These are phyloP conservation scores for Callospermophilus lateralis DNA, from an alignment of 2,113 vertebrate species.

Conservation along the genomic window DNA sequence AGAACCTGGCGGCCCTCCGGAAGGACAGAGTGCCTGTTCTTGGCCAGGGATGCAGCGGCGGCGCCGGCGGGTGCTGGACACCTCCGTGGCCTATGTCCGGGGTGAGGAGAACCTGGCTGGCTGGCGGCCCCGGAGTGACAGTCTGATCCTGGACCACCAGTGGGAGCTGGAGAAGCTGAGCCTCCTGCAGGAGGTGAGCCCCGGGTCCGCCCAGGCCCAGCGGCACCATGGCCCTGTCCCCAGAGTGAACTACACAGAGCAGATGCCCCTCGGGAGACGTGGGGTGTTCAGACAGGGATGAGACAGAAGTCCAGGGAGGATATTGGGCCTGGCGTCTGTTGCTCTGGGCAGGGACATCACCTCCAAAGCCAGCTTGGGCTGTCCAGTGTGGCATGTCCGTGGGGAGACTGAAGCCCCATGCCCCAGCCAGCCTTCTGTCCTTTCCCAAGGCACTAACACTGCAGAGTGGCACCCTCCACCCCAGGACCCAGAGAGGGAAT, in stretches of 20 bases:
- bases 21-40: background rate
- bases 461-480: too few relatives aligned
- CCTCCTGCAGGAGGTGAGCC: slow-evolving; percentile 94
- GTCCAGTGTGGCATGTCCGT: fast-evolving
- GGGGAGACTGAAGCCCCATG: fast-evolving
- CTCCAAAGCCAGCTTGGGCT: fast-evolving
- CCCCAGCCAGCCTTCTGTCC: fast-evolving
- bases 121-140: slow-evolving; percentile 98
- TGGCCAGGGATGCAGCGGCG: slow-evolving; percentile 96
- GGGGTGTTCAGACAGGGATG: fast-evolving
- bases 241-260: fast-evolving
- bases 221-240: background rate
- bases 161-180: slow-evolving; percentile 99
- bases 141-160: slow-evolving; percentile 98
- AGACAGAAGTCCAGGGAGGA: fast-evolving
- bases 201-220: background rate
- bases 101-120: slow-evolving; percentile 99
- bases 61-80: slow-evolving; percentile 96
- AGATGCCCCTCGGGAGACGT: fast-evolving
- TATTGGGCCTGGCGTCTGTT: fast-evolving
- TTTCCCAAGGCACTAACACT: fast-evolving
- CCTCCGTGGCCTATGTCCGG: slow-evolving; percentile 96
- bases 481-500: background rate
- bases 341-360: fast-evolving
- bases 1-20: fast-evolving